Base-by-base conservation (phyloP, 64 coral and sea anemone species). In the Stylophora pistillata region DNA sequence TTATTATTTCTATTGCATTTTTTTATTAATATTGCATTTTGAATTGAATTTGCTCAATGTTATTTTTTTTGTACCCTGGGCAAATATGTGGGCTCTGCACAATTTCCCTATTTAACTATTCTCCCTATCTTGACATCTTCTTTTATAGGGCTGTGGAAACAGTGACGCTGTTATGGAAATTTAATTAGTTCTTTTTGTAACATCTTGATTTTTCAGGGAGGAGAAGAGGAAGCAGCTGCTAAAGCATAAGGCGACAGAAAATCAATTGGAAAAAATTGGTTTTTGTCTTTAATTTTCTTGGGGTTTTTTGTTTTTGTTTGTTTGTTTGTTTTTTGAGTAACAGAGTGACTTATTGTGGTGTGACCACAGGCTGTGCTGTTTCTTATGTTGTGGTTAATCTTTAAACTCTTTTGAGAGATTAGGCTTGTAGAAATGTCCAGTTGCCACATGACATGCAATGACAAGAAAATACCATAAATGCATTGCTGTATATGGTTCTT, bases 291-390 rank as follows among this genome's bases (percentile, higher is more conserved):
- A 4, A 47, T 47, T 47, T 47, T 4, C 37, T 47, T 47, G 37
- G 37, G 37, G 3, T 47, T 47, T 7, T 47, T 58, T 33, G 30
- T 75, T 23, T 37, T 30, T 55, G 21, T 34, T 75, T 72, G 60
- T 58, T 87, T 12, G 9, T 64, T 31, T 88, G 52, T 65, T 64
- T 59, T 73, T 55, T 9, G 56, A 64, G 28, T 63, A 31, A 65
- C 26, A 15, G 63, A 77, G 61, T 64, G 37, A 62, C 52, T 66
- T 77, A 58, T 76, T 75, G 86, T 77, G 75, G 56, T 88, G 21
- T 69, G 32, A 84, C 80, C 80, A 84, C 80, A 15, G 15, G 28
- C 75, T 56, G 20, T 78, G 56, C 13, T 78, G 75, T 78, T 27
- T 17, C 3, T 75, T 64, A 0, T 55, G 65, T 56, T 47, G 37